phyloP scores from a whole-genome alignment of 2,113 vertebrate genomes.

The Lasiurus borealis region DNA sequence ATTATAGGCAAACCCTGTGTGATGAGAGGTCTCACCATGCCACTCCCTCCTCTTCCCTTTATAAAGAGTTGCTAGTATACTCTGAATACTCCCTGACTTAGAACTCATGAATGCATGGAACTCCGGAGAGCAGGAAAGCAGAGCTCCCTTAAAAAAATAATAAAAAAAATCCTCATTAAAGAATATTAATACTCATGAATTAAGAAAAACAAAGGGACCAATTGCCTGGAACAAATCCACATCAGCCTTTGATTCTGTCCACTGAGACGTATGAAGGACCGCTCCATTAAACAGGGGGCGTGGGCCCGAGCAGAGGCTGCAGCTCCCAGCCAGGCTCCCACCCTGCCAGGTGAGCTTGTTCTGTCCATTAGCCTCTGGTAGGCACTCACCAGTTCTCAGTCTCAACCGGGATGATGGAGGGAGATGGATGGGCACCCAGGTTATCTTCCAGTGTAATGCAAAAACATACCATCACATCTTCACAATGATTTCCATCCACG shows the following conservation, averaged over 20 bases:
- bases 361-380: background rate
- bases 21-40: background rate
- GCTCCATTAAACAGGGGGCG: background rate
- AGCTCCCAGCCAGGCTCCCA: background rate
- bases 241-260: constrained; percentile 78
- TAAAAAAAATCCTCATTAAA: constrained; percentile 72
- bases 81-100: background rate
- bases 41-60: background rate
- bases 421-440: background rate
- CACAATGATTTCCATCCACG: background rate
- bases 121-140: constrained; percentile 1
- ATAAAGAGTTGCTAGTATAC: constrained; percentile 1
- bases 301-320: background rate
- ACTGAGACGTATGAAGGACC: constrained; percentile 61
- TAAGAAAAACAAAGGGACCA: constrained; percentile 80
- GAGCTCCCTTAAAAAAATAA: constrained; percentile 11
- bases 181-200: constrained; percentile 80
- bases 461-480: fast-evolving
- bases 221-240: constrained; percentile 76
- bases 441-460: no score
- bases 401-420: no score
- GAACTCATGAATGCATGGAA: background rate
- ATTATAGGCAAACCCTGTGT: background rate
- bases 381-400: background rate
- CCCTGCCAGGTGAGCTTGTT: background rate